These are phyloP conservation scores for Heliocidaris tuberculata DNA, from an alignment of 35 echinoderm and acorn worm species.

Conservation along the genomic window DNA sequence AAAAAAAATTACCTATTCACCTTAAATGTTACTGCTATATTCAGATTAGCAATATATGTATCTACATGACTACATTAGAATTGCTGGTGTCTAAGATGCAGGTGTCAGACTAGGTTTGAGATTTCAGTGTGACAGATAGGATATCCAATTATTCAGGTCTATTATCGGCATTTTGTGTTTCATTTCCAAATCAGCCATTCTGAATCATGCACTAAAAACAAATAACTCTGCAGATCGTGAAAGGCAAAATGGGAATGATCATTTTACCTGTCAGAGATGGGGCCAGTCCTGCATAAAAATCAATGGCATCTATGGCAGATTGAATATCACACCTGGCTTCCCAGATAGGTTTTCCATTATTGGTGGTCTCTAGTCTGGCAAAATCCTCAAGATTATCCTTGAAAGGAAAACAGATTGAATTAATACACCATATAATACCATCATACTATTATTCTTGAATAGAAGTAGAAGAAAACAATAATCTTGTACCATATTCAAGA, in stretches of 20 bases:
- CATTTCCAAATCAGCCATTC: too few relatives aligned
- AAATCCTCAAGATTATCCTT: conserved; percentile 92
- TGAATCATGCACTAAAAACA: not conserved
- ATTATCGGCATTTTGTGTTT: too few relatives aligned
- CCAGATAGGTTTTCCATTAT: conserved; percentile 91
- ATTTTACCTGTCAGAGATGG: conserved; percentile 77
- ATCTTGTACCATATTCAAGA: too few relatives aligned
- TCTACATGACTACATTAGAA: too few relatives aligned
- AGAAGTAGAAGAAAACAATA: not conserved
- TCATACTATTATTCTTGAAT: not conserved
- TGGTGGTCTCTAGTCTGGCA: conserved; percentile 69
- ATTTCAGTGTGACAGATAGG: too few relatives aligned
- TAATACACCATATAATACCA: not conserved
- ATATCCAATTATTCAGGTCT: too few relatives aligned
- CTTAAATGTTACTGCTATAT: too few relatives aligned
- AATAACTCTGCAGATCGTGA: not conserved
- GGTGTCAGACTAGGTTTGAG: too few relatives aligned
- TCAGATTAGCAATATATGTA: too few relatives aligned
- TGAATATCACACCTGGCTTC: conserved; percentile 80
- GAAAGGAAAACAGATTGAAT: not conserved
- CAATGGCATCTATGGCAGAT: conserved; percentile 71
- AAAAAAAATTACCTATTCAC: too few relatives aligned
- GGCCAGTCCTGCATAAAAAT: conserved; percentile 89
- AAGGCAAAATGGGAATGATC: not conserved
- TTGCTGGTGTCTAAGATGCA: too few relatives aligned